phyloP scores from a whole-genome alignment of 30 jellyfish, hydroid and myxozoan genomes.

The Pelagia noctiluca region DNA sequence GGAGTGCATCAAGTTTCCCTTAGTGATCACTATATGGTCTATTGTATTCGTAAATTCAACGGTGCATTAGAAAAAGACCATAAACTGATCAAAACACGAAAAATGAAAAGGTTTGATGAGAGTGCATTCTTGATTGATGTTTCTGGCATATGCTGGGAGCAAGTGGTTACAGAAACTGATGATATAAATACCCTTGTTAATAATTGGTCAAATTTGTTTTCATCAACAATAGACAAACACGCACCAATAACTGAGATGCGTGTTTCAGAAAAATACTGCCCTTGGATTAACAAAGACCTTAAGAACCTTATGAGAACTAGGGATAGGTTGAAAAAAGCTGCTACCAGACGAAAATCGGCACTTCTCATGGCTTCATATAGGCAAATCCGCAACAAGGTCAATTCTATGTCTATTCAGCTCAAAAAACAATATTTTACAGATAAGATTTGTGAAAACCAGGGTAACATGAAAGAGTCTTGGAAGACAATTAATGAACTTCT shows the following conservation, averaged over 20 bases:
- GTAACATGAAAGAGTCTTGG: too few relatives aligned
- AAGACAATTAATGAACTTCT: too few relatives aligned
- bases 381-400: constrained; percentile 17
- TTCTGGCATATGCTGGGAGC: constrained; percentile 49
- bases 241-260: constrained; percentile 31
- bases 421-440: constrained; percentile 14
- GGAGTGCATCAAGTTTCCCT: constrained; percentile 12
- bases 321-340: background rate
- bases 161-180: constrained; percentile 18
- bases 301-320: background rate
- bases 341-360: constrained; percentile 11
- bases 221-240: too few relatives aligned
- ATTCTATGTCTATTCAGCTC: background rate
- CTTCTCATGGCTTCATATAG: constrained; percentile 6
- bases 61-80: constrained; percentile 6
- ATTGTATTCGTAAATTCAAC: constrained; percentile 3
- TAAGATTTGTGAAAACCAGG: constrained; percentile 16
- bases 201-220: too few relatives aligned
- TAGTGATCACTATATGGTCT: constrained; percentile 16
- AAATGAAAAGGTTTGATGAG: constrained; percentile 12
- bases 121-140: too few relatives aligned
- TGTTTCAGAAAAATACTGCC: constrained; percentile 32
- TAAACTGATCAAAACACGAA: too few relatives aligned
- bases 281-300: too few relatives aligned
- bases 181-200: constrained; percentile 32